Evolutionary conservation across 2,797 vertebrate species (phyloP), one percentile per base, ranked within the genome.

Genomic region (Anguilla obscura): DNA sequence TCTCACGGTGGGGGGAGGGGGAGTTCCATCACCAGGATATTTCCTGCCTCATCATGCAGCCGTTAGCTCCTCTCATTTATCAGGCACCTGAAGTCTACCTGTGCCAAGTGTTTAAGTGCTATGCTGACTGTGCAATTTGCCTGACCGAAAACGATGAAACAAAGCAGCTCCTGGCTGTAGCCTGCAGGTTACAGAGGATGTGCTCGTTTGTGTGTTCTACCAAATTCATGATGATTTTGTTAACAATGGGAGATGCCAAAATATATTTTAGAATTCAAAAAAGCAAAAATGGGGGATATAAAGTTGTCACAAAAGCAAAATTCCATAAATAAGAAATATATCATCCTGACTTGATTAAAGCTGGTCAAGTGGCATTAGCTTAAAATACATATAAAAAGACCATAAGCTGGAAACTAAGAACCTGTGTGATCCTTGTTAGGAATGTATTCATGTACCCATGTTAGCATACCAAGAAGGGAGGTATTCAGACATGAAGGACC

Each of bases 401-500:
- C 48, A 18, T 52, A 84, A n/a, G 24, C 16, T 45, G 27, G 80
- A 21, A 24, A 50, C 76, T n/a, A 9, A n/a, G 45, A 52, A 84
- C 33, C 33, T 48, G 48, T 52, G 12, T 10, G 14, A 84, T 54
- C 21, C 48, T n/a, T 27, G 50, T 27, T 12, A 52, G 14, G 48
- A 33, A 84, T 16, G 27, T 3, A 33, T 52, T 10, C 7, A 83
- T 52, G 7, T 12, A 83, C n/a, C 14, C 88, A 88, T 92, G 91
- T 93, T 89, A 92, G 94, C 91, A 91, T 93, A 92, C 89, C 92
- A 92, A 93, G 50, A 92, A 50, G 79, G 45, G 45, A 82, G 79
- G 93, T 93, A 90, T 85, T 93, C 93, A 94, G 92, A 92, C 92
- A 92, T 88, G 89, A 90, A 90, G 88, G 94, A 93, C 93, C 93